Base-by-base conservation (phyloP, 2,888 invertebrate species). In the Zygaena filipendulae region DNA sequence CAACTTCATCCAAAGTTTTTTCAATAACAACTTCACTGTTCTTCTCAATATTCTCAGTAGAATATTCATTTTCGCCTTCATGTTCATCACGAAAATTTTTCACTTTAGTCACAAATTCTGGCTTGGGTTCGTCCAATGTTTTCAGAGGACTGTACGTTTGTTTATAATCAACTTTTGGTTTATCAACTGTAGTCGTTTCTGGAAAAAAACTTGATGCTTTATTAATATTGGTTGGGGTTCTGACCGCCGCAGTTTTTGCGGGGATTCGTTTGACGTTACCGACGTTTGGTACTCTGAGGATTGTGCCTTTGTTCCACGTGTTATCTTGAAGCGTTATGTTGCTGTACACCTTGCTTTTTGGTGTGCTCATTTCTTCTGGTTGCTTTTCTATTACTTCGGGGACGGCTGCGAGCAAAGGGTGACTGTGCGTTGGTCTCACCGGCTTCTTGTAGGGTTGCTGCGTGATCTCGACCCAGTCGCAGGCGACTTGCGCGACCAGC, bases 391-490 rank as follows among this genome's bases (percentile, higher is more conserved):
- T 26, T 13, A 26, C 11, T 7, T 23, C 3, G 4, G 16, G 21
- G 4, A 27, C 13, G 1, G 37, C 38, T 14, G 34, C 21, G 18
- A 33, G 34, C 8, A 31, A 32, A 8, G 42, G 39, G 11, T 28
- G 31, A 25, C 33, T 37, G 24, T 37, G 32, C 4, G 35, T 33
- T 24, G 27, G 40, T 6, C 45, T 33, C 11, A 44, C 11, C 2
- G 64, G 55, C 35, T 62, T 64, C 19, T 49, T 51, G 39, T 68
- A 66, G 35, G 63, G 53, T 21, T 63, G 62, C 35, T 77, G 77
- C 1, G 75, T 56, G 36, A 79, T 77, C 39, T 79, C 67, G 14
- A 79, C 72, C 77, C 77, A 79, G 28, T 79, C 77, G 19, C 58
- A 39, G 11, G 41, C 11, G 9, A 43, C 53, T 30, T 41, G 45